Evolutionary conservation across 2,888 invertebrate species (phyloP).

Genomic region (Tetranychus truncatus): DNA sequence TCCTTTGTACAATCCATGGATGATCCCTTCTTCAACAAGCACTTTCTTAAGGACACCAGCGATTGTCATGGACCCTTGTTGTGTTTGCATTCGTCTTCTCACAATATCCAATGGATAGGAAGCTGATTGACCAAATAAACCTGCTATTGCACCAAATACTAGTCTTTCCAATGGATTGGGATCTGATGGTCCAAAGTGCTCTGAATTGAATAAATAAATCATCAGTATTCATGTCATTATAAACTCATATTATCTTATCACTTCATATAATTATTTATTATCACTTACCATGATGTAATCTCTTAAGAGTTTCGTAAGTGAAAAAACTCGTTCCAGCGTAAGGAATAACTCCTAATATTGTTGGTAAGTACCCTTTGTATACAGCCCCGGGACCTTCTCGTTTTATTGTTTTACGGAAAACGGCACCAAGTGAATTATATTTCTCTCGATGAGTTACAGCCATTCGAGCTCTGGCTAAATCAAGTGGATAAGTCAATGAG

Average conservation of each 20-base stretch:
- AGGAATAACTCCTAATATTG: conserved; percentile 78
- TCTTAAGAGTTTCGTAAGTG: conserved; percentile 82
- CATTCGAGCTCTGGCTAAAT: conserved; percentile 88
- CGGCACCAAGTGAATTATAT: conserved; percentile 36
- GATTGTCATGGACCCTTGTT: conserved; percentile 47
- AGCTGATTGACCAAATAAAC: conserved; percentile 76
- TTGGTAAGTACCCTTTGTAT: conserved; percentile 71
- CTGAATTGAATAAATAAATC: neutral
- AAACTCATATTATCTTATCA: too few relatives aligned
- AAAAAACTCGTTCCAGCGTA: conserved; percentile 94
- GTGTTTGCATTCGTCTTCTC: conserved; percentile 49
- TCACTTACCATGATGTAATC: conserved; percentile 26
- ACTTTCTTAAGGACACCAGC: conserved; percentile 39
- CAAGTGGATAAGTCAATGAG: conserved; percentile 81
- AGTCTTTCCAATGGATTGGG: conserved; percentile 47
- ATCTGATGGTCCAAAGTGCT: conserved; percentile 22
- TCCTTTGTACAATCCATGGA: conserved; percentile 84
- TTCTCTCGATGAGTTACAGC: conserved; percentile 69
- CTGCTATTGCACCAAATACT: conserved; percentile 70
- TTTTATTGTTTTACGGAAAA: conserved; percentile 45
- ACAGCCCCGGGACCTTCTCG: conserved; percentile 58
- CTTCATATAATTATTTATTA: neutral
- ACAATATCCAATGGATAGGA: conserved; percentile 95
- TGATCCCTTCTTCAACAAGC: conserved; percentile 54
- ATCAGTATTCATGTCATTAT: too few relatives aligned